Conservation (phyloP, 2,113 vertebrate species). For the Porphyrio hochstetteri region DNA sequence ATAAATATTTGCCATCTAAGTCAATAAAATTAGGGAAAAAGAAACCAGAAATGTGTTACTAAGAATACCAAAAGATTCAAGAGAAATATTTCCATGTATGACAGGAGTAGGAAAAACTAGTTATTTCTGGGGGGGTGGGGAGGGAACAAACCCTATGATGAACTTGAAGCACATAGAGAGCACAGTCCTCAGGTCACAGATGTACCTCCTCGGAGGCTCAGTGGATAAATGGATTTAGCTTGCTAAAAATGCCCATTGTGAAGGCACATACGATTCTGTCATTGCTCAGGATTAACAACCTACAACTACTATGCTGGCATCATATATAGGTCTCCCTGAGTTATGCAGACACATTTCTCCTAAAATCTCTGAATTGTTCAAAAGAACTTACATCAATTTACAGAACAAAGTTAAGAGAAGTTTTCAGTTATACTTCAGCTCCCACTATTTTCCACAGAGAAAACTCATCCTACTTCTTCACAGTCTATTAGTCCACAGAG, state of each 20-base stretch:
- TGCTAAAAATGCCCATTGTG: neutral
- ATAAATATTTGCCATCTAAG: neutral
- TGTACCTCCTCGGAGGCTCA: accelerated
- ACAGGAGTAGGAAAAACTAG: neutral
- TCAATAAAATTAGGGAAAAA: neutral
- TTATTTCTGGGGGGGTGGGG: neutral
- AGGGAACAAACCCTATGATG: neutral
- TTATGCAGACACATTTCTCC: neutral
- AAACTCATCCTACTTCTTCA: neutral
- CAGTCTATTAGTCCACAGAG: neutral
- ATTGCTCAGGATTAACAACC: neutral
- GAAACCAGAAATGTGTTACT: neutral
- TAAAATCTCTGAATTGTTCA: neutral
- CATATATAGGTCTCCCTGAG: neutral
- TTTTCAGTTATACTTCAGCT: neutral
- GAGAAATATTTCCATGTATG: neutral
- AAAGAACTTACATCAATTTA: neutral
- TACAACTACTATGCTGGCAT: neutral
- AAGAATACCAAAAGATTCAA: neutral
- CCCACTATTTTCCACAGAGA: neutral
- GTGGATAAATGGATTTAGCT: neutral
- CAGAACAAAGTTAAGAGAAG: neutral
- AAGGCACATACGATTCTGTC: neutral
- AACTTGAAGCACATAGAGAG: neutral
- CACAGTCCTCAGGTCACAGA: neutral